Base-by-base conservation (phyloP, 2,888 invertebrate genomes). In the Alsophila aescularia region DNA sequence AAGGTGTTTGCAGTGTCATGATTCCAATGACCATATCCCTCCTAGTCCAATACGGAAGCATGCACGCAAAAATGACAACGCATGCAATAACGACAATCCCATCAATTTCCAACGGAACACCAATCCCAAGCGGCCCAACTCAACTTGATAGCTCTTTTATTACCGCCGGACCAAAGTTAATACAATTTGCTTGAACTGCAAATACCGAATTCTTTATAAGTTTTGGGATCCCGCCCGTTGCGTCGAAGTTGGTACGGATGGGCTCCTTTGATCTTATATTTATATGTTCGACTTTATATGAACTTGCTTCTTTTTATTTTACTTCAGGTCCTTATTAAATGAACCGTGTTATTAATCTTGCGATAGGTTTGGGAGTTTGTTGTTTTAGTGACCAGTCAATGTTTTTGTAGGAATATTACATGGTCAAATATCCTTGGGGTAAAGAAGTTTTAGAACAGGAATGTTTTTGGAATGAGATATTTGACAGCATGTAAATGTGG, bases 211-310 rank as follows among this genome's bases (percentile, higher is more conserved):
- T 73, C 72, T 67, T 72, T 69, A 68, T 64, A 66, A 77, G 70
- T 75, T 73, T 64, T 57, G 57, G 52, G 58, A 42, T 41, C 63
- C 45, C n/a, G 48, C 47, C 54, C 55, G 35, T 35, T 51, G 50
- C 45, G 45, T 44, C 36, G 9, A 51, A 50, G 45, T 50, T 45
- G 45, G 45, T 41, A 41, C 41, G 35, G 40, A 40, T 35, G 24
- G 36, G 35, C 37, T 64, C 70, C 75, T 81, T 85, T 85, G 85
- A 85, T 84, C 81, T 73, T 67, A 50, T 70, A 68, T 75, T 72
- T 76, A 72, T 75, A 68, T 69, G 69, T 64, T 68, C 66, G 58
- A 64, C 66, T 72, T 72, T 71, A 72, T 69, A 72, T 74, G 61
- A 70, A 77, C 72, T 77, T 81, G 27, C 39, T 32, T 48, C 37